phyloP scores from a whole-genome alignment of 2,888 invertebrate species.

The Punctoribates punctum region DNA sequence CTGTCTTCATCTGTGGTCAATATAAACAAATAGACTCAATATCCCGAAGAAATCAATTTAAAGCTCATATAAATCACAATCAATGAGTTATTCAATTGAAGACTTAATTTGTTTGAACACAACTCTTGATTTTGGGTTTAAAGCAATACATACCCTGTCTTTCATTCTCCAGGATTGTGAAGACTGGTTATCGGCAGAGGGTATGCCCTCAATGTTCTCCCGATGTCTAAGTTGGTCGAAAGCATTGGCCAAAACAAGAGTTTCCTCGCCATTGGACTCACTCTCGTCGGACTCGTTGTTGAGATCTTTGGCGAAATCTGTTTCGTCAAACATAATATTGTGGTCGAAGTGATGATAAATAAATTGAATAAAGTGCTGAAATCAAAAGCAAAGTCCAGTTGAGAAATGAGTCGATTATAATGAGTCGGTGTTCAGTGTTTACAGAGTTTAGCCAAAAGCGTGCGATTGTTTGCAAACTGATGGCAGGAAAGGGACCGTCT shows the following conservation, averaged over 20 bases:
- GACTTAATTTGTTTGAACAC: neutral
- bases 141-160: constrained; percentile 64
- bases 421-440: neutral
- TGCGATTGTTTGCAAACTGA: constrained; percentile 33
- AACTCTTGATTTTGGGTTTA: neutral
- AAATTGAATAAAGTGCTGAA: constrained; percentile 1
- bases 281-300: neutral
- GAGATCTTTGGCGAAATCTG: neutral
- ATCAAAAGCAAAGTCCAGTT: neutral
- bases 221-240: constrained; percentile 52
- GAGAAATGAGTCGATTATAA: neutral
- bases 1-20: constrained; percentile 83
- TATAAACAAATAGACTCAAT: constrained; percentile 22
- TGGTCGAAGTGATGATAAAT: neutral
- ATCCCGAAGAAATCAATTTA: neutral
- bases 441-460: neutral
- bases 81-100: constrained; percentile 20
- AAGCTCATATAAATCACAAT: constrained; percentile 33
- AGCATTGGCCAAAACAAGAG: constrained; percentile 45
- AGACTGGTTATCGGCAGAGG: neutral
- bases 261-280: neutral
- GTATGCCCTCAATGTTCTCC: constrained; percentile 52
- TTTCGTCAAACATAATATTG: neutral
- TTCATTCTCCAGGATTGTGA: constrained; percentile 44
- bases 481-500: constrained; percentile 1